phyloP scores from a whole-genome alignment of 2,888 invertebrate genomes.

The Osedax frankpressi region DNA sequence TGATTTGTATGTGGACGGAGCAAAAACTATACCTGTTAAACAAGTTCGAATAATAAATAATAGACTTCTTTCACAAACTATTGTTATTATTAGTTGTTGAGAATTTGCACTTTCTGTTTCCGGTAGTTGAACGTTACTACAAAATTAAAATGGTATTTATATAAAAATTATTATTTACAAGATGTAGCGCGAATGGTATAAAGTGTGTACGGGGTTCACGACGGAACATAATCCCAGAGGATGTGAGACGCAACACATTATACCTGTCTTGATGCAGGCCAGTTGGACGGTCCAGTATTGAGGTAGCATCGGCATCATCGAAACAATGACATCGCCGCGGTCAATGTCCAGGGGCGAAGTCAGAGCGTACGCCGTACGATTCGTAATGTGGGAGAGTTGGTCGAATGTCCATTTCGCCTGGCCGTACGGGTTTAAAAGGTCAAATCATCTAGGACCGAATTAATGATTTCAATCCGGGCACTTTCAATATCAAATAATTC shows the following conservation, averaged over 20 bases:
- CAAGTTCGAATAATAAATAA: too few species aligned
- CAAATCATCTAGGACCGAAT: too few species aligned
- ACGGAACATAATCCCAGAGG: neutral
- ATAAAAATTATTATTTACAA: too few species aligned
- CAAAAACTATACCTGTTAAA: neutral
- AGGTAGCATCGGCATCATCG: slow-evolving; percentile 43
- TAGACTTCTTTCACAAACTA: too few species aligned
- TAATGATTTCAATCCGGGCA: too few species aligned
- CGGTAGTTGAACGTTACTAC: too few species aligned
- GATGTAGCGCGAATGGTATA: too few species aligned
- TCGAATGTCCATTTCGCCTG: slow-evolving; percentile 2
- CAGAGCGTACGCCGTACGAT: slow-evolving; percentile 34
- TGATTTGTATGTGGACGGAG: neutral
- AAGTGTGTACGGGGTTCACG: neutral
- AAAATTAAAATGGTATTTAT: too few species aligned
- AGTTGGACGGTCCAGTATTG: slow-evolving; percentile 47
- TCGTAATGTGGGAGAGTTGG: neutral
- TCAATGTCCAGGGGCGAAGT: slow-evolving; percentile 32
- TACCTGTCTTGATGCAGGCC: slow-evolving; percentile 44
- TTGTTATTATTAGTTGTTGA: too few species aligned
- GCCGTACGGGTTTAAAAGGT: too few species aligned
- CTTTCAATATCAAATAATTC: too few species aligned
- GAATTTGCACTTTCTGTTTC: too few species aligned
- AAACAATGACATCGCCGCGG: slow-evolving; percentile 36
- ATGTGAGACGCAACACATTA: slow-evolving; percentile 9